These are phyloP conservation scores for Epirrita christyi DNA, from an alignment of 2,888 invertebrate species.

Conservation along the genomic window DNA sequence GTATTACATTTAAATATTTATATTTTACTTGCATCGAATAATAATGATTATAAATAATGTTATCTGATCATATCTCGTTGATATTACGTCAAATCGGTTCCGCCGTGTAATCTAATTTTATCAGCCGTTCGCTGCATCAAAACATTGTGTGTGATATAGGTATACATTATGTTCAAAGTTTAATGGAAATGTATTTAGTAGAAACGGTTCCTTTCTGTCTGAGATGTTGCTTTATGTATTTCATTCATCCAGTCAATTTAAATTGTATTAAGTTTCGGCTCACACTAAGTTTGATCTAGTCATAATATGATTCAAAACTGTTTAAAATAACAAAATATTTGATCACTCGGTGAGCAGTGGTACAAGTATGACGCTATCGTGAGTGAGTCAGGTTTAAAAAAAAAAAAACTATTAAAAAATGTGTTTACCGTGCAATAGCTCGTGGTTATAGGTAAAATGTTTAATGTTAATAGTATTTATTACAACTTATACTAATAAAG, in stretches of 20 bases:
- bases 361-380: constrained; percentile 42
- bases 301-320: constrained; percentile 5
- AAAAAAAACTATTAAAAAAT: constrained; percentile 10
- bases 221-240: background rate
- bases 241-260: background rate
- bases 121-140: constrained; percentile 24
- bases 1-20: background rate
- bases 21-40: background rate
- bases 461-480: constrained; percentile 10
- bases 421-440: background rate
- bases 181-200: constrained; percentile 4
- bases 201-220: background rate
- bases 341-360: constrained; percentile 7
- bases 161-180: constrained; percentile 4
- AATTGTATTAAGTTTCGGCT: background rate
- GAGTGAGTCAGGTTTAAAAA: constrained; percentile 50
- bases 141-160: constrained; percentile 26
- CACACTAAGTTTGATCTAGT: background rate
- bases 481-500: constrained; percentile 12
- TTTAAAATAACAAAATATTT: constrained; percentile 9
- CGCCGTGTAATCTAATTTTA: constrained; percentile 30
- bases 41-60: constrained; percentile 24
- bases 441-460: background rate
- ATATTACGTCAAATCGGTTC: constrained; percentile 45
- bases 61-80: constrained; percentile 24